Base-by-base conservation (phyloP, 2,888 invertebrate genomes). In the Cyclophora punctaria region DNA sequence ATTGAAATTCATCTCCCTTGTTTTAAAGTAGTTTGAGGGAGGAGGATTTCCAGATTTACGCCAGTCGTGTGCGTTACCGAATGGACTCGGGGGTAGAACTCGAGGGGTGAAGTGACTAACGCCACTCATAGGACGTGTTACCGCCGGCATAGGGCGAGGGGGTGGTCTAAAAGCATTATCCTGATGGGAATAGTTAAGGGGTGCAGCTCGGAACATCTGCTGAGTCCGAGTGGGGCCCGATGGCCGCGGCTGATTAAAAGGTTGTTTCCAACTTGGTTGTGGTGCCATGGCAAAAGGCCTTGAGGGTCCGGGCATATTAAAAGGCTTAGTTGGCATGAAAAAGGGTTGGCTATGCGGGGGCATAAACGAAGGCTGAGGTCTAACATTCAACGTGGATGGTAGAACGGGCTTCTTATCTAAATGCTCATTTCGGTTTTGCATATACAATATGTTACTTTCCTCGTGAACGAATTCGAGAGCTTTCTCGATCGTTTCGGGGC, bases 391-490 rank as follows among this genome's bases (percentile, higher is more conserved):
- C 3, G 7, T 7, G 3, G 41, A 7, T 41, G 41, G 41, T 20
- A 20, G 20, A 20, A 20, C 7, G 41, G 5, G 42, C n/a, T 5
- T 42, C 42, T 42, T 41, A n/a, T 7, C 7, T 42, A 7, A 4
- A n/a, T 7, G 4, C 7, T 56, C 50, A 20, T 52, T 58, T 2
- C 59, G 45, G 0, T 58, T 48, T 37, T 66, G 64, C 4, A 63
- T 4, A 41, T 64, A 63, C 3, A 62, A 4, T 0, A 53, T 56
- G 45, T 63, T 64, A 2, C 57, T 3, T 44, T 64, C 63, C 34
- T 63, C 64, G 1, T 63, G 63, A 0, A 59, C 62, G 47, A 53
- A 65, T 34, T 64, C 59, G 5, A 64, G 41, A 0, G 60, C 66
- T 35, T 63, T 58, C 45, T 66, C 58, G 0, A 64, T 56, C 2